These are phyloP conservation scores for Archegozetes longisetosus DNA, from an alignment of 1,140 invertebrate species.

Conservation along the genomic window DNA sequence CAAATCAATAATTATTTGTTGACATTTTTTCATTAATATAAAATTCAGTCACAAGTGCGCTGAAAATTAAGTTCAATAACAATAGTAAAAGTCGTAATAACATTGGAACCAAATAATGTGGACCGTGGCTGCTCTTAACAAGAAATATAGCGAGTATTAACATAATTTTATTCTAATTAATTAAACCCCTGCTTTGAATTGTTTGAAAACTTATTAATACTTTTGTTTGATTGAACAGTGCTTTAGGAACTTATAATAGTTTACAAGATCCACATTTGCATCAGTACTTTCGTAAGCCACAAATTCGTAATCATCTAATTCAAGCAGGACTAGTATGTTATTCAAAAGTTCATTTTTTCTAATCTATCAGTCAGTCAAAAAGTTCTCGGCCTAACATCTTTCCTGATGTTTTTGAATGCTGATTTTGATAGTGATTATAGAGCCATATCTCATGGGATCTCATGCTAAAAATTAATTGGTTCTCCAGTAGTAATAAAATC, in stretches of 20 bases:
- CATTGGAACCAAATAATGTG: too few relatives aligned
- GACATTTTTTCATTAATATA: too few relatives aligned
- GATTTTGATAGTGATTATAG: neutral
- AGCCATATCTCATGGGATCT: too few relatives aligned
- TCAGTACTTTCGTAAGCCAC: constrained; percentile 1
- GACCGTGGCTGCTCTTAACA: neutral
- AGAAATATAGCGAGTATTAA: constrained; percentile 6
- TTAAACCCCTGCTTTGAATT: neutral
- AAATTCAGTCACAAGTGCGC: too few relatives aligned
- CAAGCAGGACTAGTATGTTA: neutral
- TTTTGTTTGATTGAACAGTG: neutral
- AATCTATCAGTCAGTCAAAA: neutral
- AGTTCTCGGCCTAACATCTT: neutral
- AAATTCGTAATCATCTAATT: constrained; percentile 3
- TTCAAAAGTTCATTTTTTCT: neutral
- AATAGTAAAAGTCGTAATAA: too few relatives aligned
- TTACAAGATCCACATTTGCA: constrained; percentile 14
- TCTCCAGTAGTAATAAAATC: constrained; percentile 4
- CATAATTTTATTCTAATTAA: neutral
- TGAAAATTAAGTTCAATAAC: too few relatives aligned
- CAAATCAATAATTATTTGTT: too few relatives aligned
- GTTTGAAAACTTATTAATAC: neutral
- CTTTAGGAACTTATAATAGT: constrained; percentile 8
- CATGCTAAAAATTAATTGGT: neutral
- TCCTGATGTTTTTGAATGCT: neutral